Evolutionary conservation across 2,888 invertebrate species (phyloP).

Genomic region (Noctua pronuba): DNA sequence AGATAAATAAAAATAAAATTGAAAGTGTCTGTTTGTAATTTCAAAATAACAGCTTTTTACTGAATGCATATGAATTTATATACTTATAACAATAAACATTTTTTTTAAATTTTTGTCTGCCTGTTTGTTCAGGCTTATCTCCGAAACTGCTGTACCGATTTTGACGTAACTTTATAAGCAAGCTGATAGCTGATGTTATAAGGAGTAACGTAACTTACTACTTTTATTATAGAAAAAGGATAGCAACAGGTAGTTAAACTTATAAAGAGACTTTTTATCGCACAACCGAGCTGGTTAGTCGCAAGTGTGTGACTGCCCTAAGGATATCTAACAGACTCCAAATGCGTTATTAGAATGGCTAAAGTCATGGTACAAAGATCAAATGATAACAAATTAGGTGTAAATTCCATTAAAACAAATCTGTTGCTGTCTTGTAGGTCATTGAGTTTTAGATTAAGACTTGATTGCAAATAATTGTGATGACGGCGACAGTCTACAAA

Average conservation of each 20-base stretch:
- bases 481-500: not conserved
- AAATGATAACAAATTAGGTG: not conserved
- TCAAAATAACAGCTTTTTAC: too few species aligned
- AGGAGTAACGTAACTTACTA: too few species aligned
- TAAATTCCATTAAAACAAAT: not conserved
- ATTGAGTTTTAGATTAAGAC: not conserved
- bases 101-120: too few species aligned
- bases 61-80: too few species aligned
- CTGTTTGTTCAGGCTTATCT: too few species aligned
- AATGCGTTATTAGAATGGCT: not conserved
- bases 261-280: not conserved
- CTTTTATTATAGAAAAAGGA: too few species aligned
- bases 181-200: too few species aligned
- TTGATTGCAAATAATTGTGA: not conserved
- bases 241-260: not conserved
- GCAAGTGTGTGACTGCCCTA: conserved; percentile 13
- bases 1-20: too few species aligned
- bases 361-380: conserved; percentile 1
- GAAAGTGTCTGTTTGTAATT: too few species aligned
- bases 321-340: conserved; percentile 26
- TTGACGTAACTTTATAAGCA: too few species aligned
- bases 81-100: too few species aligned
- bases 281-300: conserved; percentile 7
- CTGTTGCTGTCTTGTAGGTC: not conserved
- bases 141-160: too few species aligned